These are phyloP conservation scores for Oncorhynchus masou DNA, from an alignment of 2,113 vertebrate species.

Conservation along the genomic window DNA sequence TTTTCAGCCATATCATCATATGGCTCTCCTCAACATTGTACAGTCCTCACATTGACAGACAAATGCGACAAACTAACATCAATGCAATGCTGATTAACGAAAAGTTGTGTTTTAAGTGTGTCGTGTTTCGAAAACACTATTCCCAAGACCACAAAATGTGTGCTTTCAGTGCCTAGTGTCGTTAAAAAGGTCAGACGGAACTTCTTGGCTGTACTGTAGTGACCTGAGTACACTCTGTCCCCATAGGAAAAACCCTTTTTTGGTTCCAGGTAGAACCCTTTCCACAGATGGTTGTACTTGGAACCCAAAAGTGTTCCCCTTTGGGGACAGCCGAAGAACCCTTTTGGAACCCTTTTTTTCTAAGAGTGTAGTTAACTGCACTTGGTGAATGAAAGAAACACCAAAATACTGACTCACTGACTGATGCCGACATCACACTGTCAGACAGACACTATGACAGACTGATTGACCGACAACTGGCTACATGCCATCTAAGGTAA, in stretches of 20 bases:
- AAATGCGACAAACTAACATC: background rate
- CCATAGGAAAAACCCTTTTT: too few species aligned
- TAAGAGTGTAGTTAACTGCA: constrained; percentile 3
- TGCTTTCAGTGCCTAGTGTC: constrained; percentile 65
- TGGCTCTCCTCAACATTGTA: constrained; percentile 3
- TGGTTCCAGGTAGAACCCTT: too few species aligned
- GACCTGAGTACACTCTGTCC: constrained; percentile 16
- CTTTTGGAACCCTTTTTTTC: too few species aligned
- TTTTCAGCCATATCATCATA: background rate
- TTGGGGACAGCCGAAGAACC: too few species aligned
- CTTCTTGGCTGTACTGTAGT: constrained; percentile 42
- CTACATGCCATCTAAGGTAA: constrained; percentile 60
- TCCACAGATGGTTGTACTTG: too few species aligned
- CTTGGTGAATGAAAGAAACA: constrained; percentile 59
- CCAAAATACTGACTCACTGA: constrained; percentile 34
- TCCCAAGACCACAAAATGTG: constrained; percentile 46
- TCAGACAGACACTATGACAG: constrained; percentile 45
- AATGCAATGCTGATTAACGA: constrained; percentile 16
- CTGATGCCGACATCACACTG: constrained; percentile 18
- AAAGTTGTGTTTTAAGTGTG: constrained; percentile 43
- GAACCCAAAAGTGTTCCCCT: too few species aligned
- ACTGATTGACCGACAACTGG: constrained; percentile 52
- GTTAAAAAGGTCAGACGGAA: constrained; percentile 48
- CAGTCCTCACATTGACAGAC: background rate
- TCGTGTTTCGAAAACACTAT: constrained; percentile 63